Conservation (phyloP, 2,888 invertebrate species). For the Chrysolina americana region DNA sequence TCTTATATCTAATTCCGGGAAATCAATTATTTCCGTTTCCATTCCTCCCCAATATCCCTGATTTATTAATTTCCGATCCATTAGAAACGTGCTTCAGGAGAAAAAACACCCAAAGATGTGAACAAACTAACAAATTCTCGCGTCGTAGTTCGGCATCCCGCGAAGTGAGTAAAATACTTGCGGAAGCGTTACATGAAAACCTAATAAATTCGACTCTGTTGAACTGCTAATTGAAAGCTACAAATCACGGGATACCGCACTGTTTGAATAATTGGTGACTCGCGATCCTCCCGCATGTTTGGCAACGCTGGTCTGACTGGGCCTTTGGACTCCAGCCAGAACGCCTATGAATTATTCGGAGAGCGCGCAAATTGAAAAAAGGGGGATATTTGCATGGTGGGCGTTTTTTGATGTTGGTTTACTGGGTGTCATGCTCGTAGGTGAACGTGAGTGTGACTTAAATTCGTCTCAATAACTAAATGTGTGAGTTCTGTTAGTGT, state of each 20-base stretch:
- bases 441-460: too few relatives aligned
- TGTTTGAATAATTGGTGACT: constrained; percentile 49
- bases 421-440: not conserved
- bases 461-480: too few relatives aligned
- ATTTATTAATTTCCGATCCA: constrained; percentile 44
- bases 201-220: constrained; percentile 43
- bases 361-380: constrained; percentile 9
- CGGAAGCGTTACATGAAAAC: constrained; percentile 42
- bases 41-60: constrained; percentile 25
- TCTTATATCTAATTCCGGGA: not conserved
- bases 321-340: constrained; percentile 19
- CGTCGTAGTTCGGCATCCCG: not conserved
- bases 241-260: constrained; percentile 47
- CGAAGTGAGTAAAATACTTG: constrained; percentile 31
- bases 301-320: constrained; percentile 6
- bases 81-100: constrained; percentile 34
- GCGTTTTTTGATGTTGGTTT: not conserved
- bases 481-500: too few relatives aligned
- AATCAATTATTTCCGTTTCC: constrained; percentile 35
- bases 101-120: constrained; percentile 36
- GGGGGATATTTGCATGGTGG: constrained; percentile 6
- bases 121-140: constrained; percentile 28
- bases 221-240: constrained; percentile 50
- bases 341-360: constrained; percentile 24
- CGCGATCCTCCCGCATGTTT: constrained; percentile 9